Evolutionary conservation across 2,113 vertebrate species (phyloP).

Genomic region (Okapia johnstoni): DNA sequence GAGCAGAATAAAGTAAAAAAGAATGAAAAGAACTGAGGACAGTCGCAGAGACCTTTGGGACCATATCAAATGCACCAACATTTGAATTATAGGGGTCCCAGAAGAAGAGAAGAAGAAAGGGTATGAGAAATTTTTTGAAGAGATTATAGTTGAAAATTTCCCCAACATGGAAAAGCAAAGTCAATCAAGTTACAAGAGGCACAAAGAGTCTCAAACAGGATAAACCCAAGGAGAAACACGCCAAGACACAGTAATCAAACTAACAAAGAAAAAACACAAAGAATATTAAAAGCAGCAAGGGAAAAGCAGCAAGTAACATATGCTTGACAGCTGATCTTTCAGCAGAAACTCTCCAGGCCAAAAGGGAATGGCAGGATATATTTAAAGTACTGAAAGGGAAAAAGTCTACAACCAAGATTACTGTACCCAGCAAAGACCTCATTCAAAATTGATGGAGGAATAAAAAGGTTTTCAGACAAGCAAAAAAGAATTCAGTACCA

Average conservation of each 20-base stretch:
- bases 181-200: not conserved
- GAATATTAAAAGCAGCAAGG: not conserved
- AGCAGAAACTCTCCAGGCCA: not conserved
- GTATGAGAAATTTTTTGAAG: not conserved
- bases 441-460: not conserved
- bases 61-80: not conserved
- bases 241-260: not conserved
- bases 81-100: not conserved
- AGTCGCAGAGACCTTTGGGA: not conserved
- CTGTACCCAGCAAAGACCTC: not conserved
- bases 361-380: not conserved
- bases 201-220: not conserved
- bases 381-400: not conserved
- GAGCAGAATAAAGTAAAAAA: not conserved
- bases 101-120: not conserved
- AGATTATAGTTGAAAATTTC: not conserved
- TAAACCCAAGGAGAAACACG: not conserved
- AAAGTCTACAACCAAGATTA: not conserved
- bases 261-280: not conserved
- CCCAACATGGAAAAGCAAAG: not conserved
- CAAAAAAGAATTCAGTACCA: not conserved
- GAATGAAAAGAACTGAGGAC: not conserved
- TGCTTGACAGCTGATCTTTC: not conserved
- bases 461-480: not conserved
- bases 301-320: not conserved